Base-by-base conservation (phyloP, 2,888 invertebrate species). In the Rhaphigaster nebulosa region DNA sequence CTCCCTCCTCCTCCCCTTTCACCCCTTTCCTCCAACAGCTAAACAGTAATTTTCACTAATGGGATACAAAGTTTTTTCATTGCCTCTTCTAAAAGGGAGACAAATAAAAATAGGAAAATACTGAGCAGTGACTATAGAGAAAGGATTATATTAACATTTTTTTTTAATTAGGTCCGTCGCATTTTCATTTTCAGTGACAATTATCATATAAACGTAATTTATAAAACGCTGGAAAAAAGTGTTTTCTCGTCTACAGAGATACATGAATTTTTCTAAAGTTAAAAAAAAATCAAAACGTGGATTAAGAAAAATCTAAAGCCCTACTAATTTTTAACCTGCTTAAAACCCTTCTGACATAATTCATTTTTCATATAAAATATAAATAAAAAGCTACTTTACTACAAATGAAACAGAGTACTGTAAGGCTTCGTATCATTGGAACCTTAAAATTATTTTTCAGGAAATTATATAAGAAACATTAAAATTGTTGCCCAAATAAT, bases 31-130 rank as follows among this genome's bases (percentile, higher is more conserved):
- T 6, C 70, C 8, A 76, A 23, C 70, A 76, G 38, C 70, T 76
- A 76, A 76, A 76, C 70, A 76, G 70, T 76, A 76, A 76, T 76
- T 76, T 76, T 76, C 70, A 38, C 34, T 76, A 76, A 76, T 76
- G 70, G 70, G 70, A 38, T 76, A 76, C 70, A 76, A 38, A 76
- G 70, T 76, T 76, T 76, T 76, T 76, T 76, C 70, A 76, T 76
- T 76, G 70, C 70, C 70, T 20, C 34, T 76, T 76, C 70, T 76
- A 76, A 76, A 76, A 38, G 70, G 70, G 70, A 38, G 34, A 76
- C 70, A 76, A 76, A 76, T 76, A 76, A 76, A 76, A 76, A 76
- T 76, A 76, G 34, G 34, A 38, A 34, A 76, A 76, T 76, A 76
- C 70, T 29, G 34, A 76, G 38, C 20, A 23, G 70, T 38, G 38